Evolutionary conservation across 2,888 invertebrate species (phyloP).

Genomic region (Drosophila eohydei): DNA sequence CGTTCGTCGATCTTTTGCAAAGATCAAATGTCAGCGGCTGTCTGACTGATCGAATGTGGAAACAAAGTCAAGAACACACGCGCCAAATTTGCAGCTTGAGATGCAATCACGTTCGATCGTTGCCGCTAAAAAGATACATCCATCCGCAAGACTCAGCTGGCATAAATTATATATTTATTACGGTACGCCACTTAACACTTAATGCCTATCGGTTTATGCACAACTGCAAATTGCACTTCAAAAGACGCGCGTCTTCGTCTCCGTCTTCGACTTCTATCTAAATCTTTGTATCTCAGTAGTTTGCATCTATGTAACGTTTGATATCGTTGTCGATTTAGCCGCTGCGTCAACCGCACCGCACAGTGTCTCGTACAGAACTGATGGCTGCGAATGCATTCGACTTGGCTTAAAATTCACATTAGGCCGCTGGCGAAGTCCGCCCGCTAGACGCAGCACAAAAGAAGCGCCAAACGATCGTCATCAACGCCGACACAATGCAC

Average conservation of each 20-base stretch:
- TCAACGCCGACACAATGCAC: conserved; percentile 51
- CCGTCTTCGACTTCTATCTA: conserved; percentile 24
- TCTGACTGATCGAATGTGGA: conserved; percentile 16
- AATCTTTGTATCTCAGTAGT: conserved; percentile 16
- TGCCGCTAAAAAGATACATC: conserved; percentile 11
- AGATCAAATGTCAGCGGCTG: conserved; percentile 70
- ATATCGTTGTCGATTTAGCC: conserved; percentile 21
- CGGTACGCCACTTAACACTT: conserved; percentile 70
- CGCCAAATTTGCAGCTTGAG: conserved; percentile 68
- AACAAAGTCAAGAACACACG: conserved; percentile 79
- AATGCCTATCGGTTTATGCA: conserved; percentile 54
- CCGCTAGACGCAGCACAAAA: conserved; percentile 65
- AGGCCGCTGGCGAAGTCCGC: conserved; percentile 64
- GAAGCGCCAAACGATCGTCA: conserved; percentile 64
- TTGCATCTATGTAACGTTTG: background rate
- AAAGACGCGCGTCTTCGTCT: conserved; percentile 56
- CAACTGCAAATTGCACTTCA: conserved; percentile 52
- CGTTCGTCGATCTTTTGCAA: conserved; percentile 55
- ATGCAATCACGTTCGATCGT: conserved; percentile 52
- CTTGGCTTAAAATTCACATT: conserved; percentile 80
- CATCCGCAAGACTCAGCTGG: conserved; percentile 32
- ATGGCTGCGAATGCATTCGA: conserved; percentile 75
- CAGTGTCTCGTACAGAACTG: conserved; percentile 81
- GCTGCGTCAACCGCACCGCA: conserved; percentile 77
- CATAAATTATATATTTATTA: conserved; percentile 71